Base-by-base conservation (phyloP, 2,888 invertebrate species). In the Nysson spinosus region DNA sequence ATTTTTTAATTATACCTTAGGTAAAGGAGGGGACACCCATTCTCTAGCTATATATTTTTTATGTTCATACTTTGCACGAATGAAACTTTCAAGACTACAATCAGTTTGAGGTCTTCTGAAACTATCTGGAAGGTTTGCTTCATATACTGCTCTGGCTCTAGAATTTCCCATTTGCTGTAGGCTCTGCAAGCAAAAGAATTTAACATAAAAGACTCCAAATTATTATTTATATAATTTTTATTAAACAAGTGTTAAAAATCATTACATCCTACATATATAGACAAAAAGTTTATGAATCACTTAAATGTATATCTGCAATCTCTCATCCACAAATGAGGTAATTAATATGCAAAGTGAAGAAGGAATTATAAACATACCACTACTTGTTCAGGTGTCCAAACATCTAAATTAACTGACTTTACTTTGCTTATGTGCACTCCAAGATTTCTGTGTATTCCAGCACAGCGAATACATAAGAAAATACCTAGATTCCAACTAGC, bases 391-490 rank as follows among this genome's bases (percentile, higher is more conserved):
- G 98, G 96, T 5, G 97, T 98, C 99, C 99, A 99, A 32, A 97
- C 91, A 88, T 99, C 99, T 66, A 99, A 90, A 88, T 98, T 99
- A 67, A 99, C 98, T 43, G 98, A 98, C 89, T 98, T 98, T 55
- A 99, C 99, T 88, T 96, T 96, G 68, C 98, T 99, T 89, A 99
- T 98, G 88, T 99, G 99, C 6, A 99, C 98, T 37, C 99, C 99
- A 42, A 99, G 91, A 88, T 99, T 99, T 68, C 99, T 92, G 89
- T 99, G 99, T 83, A 99, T 98, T 16, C 99, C 99, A 9, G 99
- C 99, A 89, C 99, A 99, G 52, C 99, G 92, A 85, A 99, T 99
- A 88, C 99, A 99, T 46, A 99, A 90, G 88, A 99, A 99, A 80
- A 99, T 95, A 34, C 99, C 99, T 72, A 99, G 89, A 88, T 99